phyloP scores from a whole-genome alignment of 2,888 invertebrate species.

The Drosophila phalerata region DNA sequence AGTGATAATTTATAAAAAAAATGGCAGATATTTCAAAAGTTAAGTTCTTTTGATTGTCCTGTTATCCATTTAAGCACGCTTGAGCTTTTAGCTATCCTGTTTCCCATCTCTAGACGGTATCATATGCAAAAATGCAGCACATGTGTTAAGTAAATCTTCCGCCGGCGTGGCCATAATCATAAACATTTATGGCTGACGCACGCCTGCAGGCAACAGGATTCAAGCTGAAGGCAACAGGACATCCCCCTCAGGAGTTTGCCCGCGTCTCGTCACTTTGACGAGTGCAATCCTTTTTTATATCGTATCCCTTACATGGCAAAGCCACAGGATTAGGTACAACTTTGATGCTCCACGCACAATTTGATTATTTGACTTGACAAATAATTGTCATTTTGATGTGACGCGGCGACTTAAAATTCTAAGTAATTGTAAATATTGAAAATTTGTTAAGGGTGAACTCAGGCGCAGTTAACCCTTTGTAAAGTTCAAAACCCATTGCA shows the following conservation, averaged over 20 bases:
- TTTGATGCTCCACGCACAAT: conserved; percentile 68
- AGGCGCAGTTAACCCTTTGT: conserved; percentile 59
- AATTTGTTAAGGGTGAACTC: conserved; percentile 52
- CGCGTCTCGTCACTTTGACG: conserved; percentile 71
- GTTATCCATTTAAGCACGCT: background rate
- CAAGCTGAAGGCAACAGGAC: conserved; percentile 35
- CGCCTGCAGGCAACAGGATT: conserved; percentile 59
- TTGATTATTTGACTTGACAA: conserved; percentile 81
- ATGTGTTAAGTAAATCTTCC: conserved; percentile 79
- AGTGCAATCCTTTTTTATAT: conserved; percentile 72
- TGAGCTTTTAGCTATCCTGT: background rate
- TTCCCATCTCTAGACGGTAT: conserved; percentile 58
- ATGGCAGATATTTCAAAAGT: background rate
- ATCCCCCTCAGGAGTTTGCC: conserved; percentile 41
- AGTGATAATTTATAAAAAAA: no score
- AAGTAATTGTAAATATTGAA: conserved; percentile 82
- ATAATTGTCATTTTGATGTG: conserved; percentile 81
- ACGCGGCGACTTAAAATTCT: conserved; percentile 74
- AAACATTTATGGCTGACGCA: conserved; percentile 84
- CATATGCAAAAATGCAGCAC: conserved; percentile 78
- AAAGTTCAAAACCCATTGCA: background rate
- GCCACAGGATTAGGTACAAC: conserved; percentile 80
- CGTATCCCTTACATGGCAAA: conserved; percentile 58
- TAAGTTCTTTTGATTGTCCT: background rate
- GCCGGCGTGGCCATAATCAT: conserved; percentile 83